Evolutionary conservation across 2,888 invertebrate genomes (phyloP), one percentile per base, ranked within the genome.

Genomic region (Synergus japonicus): DNA sequence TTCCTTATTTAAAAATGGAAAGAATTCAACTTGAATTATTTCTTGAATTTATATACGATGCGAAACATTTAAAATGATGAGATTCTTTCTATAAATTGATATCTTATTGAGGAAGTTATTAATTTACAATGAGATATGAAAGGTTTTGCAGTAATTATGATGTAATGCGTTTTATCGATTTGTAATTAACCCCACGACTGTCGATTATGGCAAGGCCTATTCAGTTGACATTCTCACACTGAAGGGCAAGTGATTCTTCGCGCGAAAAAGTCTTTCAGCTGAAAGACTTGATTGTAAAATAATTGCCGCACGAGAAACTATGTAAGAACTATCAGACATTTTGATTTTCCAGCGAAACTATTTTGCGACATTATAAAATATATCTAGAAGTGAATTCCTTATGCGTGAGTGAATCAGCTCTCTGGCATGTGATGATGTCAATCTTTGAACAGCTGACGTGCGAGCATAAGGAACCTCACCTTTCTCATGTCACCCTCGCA

Each of bases 391-490:
- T 69, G 49, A 46, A 76, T 80, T 80, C 73, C 76, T n/a, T n/a
- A 54, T 9, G 54, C 54, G 54, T 44, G 64, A 64, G 12, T 60
- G 80, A 78, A 60, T 80, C 80, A 76, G 76, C 69, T 73, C 64
- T 54, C 77, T 64, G 79, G 65, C 54, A 81, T 78, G 77, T 76
- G 78, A 78, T 79, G 77, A 80, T 80, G 80, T 80, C 80, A 80
- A 66, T 80, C 77, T 77, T 69, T 29, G 46, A 60, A 73, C 65
- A 58, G 76, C 80, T 73, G 77, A 76, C 66, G 76, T 60, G 60
- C 44, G 69, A 54, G 79, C 58, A 63, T 77, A 54, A 46, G 41
- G 64, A 76, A 76, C 37, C 63, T 46, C 64, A 69, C 79, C 67
- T 77, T 69, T 18, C 76, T 44, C 79, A 54, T 60, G 79, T 69